phyloP scores from a whole-genome alignment of 2,797 vertebrate species.

The Lates japonicus region DNA sequence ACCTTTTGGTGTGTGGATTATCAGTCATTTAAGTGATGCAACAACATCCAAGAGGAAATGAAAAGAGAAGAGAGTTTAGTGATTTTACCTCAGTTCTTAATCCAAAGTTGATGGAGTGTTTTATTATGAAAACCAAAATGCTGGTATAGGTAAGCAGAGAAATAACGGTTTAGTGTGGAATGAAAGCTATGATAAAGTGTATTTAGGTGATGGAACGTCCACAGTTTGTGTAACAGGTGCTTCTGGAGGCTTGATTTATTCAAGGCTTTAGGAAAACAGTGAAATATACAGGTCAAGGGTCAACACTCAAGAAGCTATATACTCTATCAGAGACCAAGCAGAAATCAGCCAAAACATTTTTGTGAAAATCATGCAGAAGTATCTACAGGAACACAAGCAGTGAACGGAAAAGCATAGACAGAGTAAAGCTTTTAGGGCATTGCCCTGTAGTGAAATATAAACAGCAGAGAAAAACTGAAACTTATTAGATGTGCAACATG shows the following conservation, averaged over 20 bases:
- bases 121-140: slow-evolving; percentile 32
- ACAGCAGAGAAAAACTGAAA: not conserved
- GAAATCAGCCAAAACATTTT: slow-evolving; percentile 8
- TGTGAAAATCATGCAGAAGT: not conserved
- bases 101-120: slow-evolving; percentile 34
- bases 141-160: too few species aligned
- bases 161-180: slow-evolving; percentile 25
- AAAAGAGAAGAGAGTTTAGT: slow-evolving; percentile 47
- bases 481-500: slow-evolving; percentile 34
- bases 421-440: slow-evolving; percentile 10
- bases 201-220: slow-evolving; percentile 53
- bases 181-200: slow-evolving; percentile 25
- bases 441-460: slow-evolving; percentile 18
- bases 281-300: slow-evolving; percentile 10
- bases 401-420: not conserved
- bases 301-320: not conserved
- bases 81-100: slow-evolving; percentile 44
- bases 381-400: slow-evolving; percentile 1
- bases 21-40: slow-evolving; percentile 53
- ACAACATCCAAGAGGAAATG: slow-evolving; percentile 44
- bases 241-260: not conserved
- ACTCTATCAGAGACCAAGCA: not conserved
- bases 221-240: slow-evolving; percentile 10
- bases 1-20: slow-evolving; percentile 52
- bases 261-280: not conserved